A percentile compares a stretch with the other conserved stretches of the same genome.
These are phyloP conservation scores for Athene cunicularia DNA, from an alignment of 2,113 vertebrate genomes.

Conservation along the genomic window DNA sequence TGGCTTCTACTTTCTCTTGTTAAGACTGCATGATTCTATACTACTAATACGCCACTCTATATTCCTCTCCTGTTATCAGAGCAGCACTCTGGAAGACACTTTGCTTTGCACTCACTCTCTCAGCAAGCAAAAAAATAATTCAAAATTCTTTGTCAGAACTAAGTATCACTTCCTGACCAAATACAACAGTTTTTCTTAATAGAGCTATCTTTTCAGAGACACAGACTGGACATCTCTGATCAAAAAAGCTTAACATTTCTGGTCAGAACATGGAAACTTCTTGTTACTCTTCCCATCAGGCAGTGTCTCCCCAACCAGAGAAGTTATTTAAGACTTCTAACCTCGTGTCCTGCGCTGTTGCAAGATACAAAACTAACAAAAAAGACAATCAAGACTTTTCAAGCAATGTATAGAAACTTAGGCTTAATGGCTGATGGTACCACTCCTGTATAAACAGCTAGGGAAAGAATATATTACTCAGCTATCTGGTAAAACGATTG, in stretches of 20 bases:
- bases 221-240: background rate
- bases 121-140: background rate
- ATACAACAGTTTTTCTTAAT: background rate
- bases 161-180: background rate
- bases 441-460: background rate
- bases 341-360: background rate
- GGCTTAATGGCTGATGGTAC: background rate
- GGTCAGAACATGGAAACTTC: background rate
- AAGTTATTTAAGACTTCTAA: background rate
- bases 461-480: background rate
- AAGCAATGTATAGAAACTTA: background rate
- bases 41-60: background rate
- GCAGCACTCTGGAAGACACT: background rate
- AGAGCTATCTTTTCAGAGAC: background rate
- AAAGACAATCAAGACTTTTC: background rate
- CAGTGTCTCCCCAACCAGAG: background rate
- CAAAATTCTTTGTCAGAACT: background rate
- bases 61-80: background rate
- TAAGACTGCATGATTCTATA: background rate
- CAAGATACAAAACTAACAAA: background rate
- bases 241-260: background rate
- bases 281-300: background rate
- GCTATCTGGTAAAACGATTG: background rate
- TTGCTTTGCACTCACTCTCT: background rate
- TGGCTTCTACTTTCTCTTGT: background rate